These are phyloP conservation scores for Mamestra brassicae DNA, from an alignment of 2,888 invertebrate genomes.

Conservation along the genomic window DNA sequence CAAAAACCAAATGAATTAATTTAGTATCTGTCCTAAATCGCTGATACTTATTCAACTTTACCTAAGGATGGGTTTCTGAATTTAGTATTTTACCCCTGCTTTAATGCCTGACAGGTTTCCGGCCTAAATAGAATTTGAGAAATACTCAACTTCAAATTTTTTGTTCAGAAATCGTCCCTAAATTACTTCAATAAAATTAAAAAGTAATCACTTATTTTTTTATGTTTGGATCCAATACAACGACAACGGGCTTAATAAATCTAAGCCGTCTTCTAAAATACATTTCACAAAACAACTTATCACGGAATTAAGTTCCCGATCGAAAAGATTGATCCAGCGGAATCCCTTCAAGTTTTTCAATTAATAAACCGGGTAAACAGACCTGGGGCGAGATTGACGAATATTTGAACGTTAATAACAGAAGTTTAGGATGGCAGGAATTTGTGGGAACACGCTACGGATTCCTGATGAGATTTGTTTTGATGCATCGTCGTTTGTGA, in stretches of 20 bases:
- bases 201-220: no score
- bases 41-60: no score
- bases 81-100: no score
- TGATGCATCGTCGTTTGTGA: slow-evolving; percentile 2
- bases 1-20: no score
- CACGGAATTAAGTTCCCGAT: slow-evolving; percentile 10
- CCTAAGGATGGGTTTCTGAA: no score
- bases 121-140: no score
- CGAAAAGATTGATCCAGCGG: slow-evolving; percentile 17
- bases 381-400: slow-evolving; percentile 35
- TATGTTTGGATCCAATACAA: not conserved
- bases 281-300: slow-evolving; percentile 30
- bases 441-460: slow-evolving; percentile 12
- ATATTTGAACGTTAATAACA: slow-evolving; percentile 41
- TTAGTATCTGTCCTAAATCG: no score
- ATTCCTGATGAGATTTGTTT: slow-evolving; percentile 27
- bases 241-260: not conserved
- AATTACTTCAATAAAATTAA: no score
- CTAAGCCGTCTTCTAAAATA: not conserved
- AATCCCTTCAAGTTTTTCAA: slow-evolving; percentile 66
- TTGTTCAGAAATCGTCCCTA: no score
- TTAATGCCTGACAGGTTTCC: no score
- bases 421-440: slow-evolving; percentile 27
- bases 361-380: slow-evolving; percentile 60
- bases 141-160: no score